These are phyloP conservation scores for Serinus canaria DNA, from an alignment of 2,113 vertebrate species.

Conservation along the genomic window DNA sequence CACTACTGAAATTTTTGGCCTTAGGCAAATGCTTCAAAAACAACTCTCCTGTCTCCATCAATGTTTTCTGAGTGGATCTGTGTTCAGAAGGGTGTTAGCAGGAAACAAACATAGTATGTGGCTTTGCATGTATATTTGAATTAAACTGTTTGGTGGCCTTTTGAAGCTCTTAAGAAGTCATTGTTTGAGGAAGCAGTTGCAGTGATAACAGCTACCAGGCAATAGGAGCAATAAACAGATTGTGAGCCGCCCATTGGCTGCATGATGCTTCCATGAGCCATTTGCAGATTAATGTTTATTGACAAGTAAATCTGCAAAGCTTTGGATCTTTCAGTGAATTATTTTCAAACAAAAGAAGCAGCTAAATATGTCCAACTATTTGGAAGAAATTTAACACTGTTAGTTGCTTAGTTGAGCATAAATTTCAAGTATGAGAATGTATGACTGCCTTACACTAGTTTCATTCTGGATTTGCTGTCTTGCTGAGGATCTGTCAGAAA, in stretches of 20 bases:
- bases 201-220: conserved; percentile 28
- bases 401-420: conserved; percentile 30
- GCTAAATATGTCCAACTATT: conserved; percentile 49
- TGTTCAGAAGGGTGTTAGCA: not conserved
- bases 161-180: not conserved
- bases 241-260: conserved; percentile 15
- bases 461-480: not conserved
- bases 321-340: conserved; percentile 44
- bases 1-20: not conserved
- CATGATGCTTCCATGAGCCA: conserved; percentile 10
- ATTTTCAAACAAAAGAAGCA: conserved; percentile 60
- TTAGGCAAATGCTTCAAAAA: conserved; percentile 11
- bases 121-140: not conserved
- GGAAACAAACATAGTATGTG: not conserved
- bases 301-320: conserved; percentile 52
- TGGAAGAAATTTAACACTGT: conserved; percentile 33
- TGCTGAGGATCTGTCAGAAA: not conserved
- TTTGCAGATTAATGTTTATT: conserved; percentile 59
- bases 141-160: not conserved
- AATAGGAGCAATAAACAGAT: conserved; percentile 48
- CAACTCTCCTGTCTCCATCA: not conserved
- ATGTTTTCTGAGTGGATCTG: not conserved
- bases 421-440: not conserved
- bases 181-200: not conserved
- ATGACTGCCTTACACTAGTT: not conserved